Conservation (phyloP, 2,888 invertebrate genomes). For the Campoletis raptor region DNA sequence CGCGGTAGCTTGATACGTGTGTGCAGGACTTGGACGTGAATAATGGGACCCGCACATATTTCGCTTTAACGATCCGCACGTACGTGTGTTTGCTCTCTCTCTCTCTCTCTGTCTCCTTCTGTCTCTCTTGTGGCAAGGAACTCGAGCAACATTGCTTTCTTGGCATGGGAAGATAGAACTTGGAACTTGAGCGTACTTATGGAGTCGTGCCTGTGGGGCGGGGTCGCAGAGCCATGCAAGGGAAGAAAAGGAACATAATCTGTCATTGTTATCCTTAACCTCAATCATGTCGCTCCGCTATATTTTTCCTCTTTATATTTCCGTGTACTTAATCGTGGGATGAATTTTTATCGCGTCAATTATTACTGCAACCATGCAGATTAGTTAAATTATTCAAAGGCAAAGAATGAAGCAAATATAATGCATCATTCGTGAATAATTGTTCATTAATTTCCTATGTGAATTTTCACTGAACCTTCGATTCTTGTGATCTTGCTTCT, state of each 20-base stretch:
- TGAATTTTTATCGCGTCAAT: background rate
- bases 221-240: background rate
- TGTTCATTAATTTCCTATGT: background rate
- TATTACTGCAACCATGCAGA: background rate
- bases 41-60: conserved; percentile 57
- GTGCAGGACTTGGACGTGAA: conserved; percentile 45
- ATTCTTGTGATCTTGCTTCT: background rate
- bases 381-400: background rate
- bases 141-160: conserved; percentile 13
- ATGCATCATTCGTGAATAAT: background rate
- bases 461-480: background rate
- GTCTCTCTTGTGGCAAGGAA: background rate
- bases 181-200: conserved; percentile 22
- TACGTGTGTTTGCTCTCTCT: conserved; percentile 2
- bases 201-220: conserved; percentile 2
- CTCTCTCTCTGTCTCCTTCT: background rate
- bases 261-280: conserved; percentile 72
- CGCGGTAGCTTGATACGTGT: conserved; percentile 31
- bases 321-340: conserved; percentile 27
- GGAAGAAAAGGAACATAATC: conserved; percentile 57
- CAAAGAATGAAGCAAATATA: background rate
- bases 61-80: conserved; percentile 47
- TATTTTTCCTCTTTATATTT: conserved; percentile 15
- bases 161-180: conserved; percentile 58
- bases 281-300: conserved; percentile 58